Conservation (phyloP, 2,797 vertebrate species). For the Synaphobranchus kaupii region DNA sequence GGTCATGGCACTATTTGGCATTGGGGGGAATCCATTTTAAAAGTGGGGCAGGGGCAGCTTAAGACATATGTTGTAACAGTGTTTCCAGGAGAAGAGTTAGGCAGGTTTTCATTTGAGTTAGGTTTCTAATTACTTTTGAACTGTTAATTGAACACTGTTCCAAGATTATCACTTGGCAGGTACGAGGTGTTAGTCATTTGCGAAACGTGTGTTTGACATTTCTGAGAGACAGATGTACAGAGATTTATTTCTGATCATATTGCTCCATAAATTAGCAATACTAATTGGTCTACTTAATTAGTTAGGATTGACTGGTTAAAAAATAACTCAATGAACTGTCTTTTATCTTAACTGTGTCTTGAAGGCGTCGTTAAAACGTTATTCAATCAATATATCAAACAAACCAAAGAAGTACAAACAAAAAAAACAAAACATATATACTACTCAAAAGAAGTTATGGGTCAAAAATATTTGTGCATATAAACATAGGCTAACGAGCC, state of each 20-base stretch:
- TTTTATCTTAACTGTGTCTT: neutral
- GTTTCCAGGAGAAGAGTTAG: neutral
- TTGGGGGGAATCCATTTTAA: too few species aligned
- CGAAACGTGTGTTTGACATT: neutral
- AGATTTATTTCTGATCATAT: neutral
- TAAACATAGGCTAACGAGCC: too few species aligned
- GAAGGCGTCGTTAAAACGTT: neutral
- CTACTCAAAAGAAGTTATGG: too few species aligned
- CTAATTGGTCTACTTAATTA: neutral
- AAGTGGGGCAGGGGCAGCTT: too few species aligned
- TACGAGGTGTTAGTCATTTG: neutral
- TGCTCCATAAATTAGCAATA: neutral
- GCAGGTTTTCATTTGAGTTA: neutral
- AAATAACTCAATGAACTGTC: neutral
- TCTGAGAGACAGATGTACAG: neutral
- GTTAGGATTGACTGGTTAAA: neutral
- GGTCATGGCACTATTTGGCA: too few species aligned
- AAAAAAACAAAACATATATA: neutral
- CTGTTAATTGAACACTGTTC: neutral
- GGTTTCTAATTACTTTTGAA: neutral
- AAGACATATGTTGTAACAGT: too few species aligned
- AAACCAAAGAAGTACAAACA: neutral
- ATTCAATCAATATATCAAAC: neutral
- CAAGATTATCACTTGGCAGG: neutral
- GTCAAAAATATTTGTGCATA: too few species aligned